Base-by-base conservation (phyloP, 2,888 invertebrate species). In the Ennomos quercinarius region DNA sequence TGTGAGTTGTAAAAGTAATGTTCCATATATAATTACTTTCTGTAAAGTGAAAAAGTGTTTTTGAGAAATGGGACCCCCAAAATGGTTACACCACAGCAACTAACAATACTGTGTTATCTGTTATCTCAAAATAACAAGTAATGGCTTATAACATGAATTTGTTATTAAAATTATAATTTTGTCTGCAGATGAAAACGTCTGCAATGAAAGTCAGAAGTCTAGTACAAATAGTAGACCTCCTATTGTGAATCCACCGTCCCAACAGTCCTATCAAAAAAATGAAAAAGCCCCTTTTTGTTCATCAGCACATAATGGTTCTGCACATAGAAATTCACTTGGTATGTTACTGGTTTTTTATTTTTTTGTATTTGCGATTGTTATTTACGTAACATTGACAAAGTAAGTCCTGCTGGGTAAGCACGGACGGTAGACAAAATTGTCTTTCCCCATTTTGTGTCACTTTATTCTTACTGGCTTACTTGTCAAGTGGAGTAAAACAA, bases 111-210 rank as follows among this genome's bases (percentile, higher is more conserved):
- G 40, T 43, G 64, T 58, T 62, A 61, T 37, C 34, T 41, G 17
- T 42, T 13, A 13, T 17, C 27, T 17, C 8, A 39, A 48, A n/a
- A 42, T 42, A 50, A 36, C 42, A 42, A 13, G 36, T 50, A 42
- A 50, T 42, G 36, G 42, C 10, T 37, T 39, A 27, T 4, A 12
- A 9, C 9, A 37, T 27, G 10, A 49, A 74, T 73, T 76, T 71
- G 72, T 66, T 55, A 63, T 66, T 73, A 70, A 76, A 73, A 61
- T 55, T 66, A 60, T 64, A 66, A 71, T 84, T 88, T 90, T 86
- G 75, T 89, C 83, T 81, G 84, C 91, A 91, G 91, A 91, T 91
- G 91, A 91, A 74, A 87, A 74, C 70, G 85, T 89, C 83, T 87
- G 88, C 87, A 89, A 78, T 72, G 91, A 91, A 80, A 89, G 76